Evolutionary conservation across 2,888 invertebrate genomes (phyloP).

Genomic region (Pristionchus exspectatus): DNA sequence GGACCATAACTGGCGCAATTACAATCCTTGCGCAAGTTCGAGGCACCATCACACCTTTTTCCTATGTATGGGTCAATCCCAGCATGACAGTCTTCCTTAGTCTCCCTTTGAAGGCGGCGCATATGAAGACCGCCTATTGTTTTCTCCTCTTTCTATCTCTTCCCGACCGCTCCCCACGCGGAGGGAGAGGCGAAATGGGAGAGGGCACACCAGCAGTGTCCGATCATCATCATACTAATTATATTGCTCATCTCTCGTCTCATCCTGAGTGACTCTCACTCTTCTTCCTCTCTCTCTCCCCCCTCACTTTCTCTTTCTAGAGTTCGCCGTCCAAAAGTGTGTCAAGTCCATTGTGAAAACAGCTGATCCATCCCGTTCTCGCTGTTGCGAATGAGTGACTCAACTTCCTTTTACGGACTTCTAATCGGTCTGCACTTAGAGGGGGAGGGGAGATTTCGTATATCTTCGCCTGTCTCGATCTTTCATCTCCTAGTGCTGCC

Average conservation of each 20-base stretch:
- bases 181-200: background rate
- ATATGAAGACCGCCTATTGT: slow-evolving; percentile 31
- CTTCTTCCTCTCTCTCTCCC: background rate
- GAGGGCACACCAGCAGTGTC: background rate
- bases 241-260: slow-evolving; percentile 33
- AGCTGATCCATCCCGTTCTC: slow-evolving; percentile 38
- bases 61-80: background rate
- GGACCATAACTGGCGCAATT: background rate
- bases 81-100: background rate
- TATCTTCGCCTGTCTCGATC: background rate
- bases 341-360: slow-evolving; percentile 45
- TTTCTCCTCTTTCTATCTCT: slow-evolving; percentile 30
- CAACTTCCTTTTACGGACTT: background rate
- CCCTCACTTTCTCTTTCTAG: slow-evolving; percentile 34
- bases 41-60: background rate
- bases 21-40: background rate
- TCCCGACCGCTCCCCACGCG: slow-evolving; percentile 7
- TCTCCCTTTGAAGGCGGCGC: slow-evolving; percentile 28
- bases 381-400: background rate
- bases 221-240: slow-evolving; percentile 47
- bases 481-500: background rate
- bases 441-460: background rate
- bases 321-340: background rate
- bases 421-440: background rate
- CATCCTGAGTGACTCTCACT: slow-evolving; percentile 46